Evolutionary conservation across 1,140 invertebrate genomes (phyloP).

Genomic region (Oryzaephilus surinamensis): DNA sequence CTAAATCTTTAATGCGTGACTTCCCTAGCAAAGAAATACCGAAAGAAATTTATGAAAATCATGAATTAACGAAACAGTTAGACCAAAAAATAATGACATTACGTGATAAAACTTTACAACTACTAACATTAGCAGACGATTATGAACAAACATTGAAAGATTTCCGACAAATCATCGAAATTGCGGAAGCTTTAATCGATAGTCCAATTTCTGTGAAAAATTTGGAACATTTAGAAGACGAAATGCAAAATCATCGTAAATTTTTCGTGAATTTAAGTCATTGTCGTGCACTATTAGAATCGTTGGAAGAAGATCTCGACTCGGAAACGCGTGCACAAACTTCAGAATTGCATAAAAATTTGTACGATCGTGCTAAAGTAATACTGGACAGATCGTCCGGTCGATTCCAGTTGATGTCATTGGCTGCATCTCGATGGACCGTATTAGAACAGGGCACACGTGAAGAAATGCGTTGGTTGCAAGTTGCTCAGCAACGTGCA

Average conservation of each 20-base stretch:
- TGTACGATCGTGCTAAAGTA: slow-evolving; percentile 59
- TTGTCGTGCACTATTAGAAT: slow-evolving; percentile 72
- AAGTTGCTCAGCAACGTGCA: slow-evolving; percentile 67
- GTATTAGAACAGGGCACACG: slow-evolving; percentile 67
- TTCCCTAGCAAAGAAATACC: slow-evolving; percentile 56
- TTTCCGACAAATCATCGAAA: slow-evolving; percentile 70
- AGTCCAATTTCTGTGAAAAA: slow-evolving; percentile 61
- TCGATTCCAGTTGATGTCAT: slow-evolving; percentile 66
- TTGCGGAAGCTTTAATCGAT: slow-evolving; percentile 66
- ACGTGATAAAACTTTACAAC: slow-evolving; percentile 60
- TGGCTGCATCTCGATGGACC: slow-evolving; percentile 73
- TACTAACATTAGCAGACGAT: slow-evolving; percentile 64
- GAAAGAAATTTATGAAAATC: slow-evolving; percentile 47
- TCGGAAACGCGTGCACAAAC: slow-evolving; percentile 62
- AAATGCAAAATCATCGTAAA: slow-evolving; percentile 79
- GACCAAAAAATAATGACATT: slow-evolving; percentile 56
- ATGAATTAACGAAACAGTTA: slow-evolving; percentile 55
- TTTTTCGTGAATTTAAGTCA: slow-evolving; percentile 82
- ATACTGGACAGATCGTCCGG: slow-evolving; percentile 69
- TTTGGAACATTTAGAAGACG: slow-evolving; percentile 67
- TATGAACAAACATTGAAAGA: slow-evolving; percentile 78
- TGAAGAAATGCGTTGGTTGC: slow-evolving; percentile 70
- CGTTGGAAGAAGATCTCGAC: slow-evolving; percentile 72
- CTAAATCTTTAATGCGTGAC: slow-evolving; percentile 46
- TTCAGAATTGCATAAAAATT: slow-evolving; percentile 59